A percentile compares a stretch with the other conserved stretches of the same genome.
Conservation (phyloP, 2,888 invertebrate genomes). For the Heliconius sara region DNA sequence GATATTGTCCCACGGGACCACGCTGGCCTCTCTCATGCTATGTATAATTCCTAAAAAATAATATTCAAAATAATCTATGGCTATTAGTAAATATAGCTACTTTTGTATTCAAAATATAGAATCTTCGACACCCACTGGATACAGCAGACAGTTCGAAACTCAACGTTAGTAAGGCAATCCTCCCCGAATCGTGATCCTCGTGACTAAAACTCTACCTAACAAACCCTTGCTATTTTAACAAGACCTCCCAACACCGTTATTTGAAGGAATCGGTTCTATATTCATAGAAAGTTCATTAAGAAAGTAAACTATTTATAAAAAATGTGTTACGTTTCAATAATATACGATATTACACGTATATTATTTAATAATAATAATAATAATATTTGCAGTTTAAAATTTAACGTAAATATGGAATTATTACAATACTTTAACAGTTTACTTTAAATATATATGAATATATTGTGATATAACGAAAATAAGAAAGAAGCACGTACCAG, state of each 20-base stretch:
- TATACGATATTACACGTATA: too few relatives aligned
- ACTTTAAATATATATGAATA: background rate
- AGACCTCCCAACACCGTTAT: constrained; percentile 45
- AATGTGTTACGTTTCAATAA: too few relatives aligned
- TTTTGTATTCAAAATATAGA: background rate
- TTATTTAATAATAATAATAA: too few relatives aligned
- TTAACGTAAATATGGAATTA: background rate
- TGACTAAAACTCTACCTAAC: constrained; percentile 56
- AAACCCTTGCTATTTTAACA: constrained; percentile 49
- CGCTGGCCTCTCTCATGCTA: too few relatives aligned
- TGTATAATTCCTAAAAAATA: too few relatives aligned
- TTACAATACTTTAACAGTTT: background rate
- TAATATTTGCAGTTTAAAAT: too few relatives aligned
- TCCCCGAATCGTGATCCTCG: constrained; percentile 57
- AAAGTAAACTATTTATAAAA: background rate
- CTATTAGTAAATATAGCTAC: too few relatives aligned
- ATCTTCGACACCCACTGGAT: constrained; percentile 17
- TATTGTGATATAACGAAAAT: constrained; percentile 60
- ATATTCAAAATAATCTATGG: too few relatives aligned
- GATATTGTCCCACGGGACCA: too few relatives aligned
- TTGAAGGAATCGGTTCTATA: constrained; percentile 11
- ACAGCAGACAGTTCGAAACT: constrained; percentile 34
- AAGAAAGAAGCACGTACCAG: constrained; percentile 71
- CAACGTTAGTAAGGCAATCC: constrained; percentile 48
- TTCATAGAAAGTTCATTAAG: background rate